Evolutionary conservation across 2,113 vertebrate species (phyloP).

Genomic region (Electrona antarctica): DNA sequence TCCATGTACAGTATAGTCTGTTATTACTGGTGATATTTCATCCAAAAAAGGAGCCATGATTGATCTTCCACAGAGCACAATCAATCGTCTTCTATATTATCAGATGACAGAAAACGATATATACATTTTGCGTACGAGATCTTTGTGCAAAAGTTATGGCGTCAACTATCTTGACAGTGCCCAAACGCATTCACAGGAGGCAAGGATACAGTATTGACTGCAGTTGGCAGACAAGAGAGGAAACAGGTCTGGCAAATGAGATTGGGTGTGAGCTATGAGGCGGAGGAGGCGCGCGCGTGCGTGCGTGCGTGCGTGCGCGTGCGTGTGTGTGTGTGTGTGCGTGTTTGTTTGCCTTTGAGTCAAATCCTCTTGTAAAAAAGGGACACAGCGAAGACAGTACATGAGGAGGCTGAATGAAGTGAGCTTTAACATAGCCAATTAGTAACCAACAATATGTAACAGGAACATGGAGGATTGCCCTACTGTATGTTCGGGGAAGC

Average conservation of each 20-base stretch:
- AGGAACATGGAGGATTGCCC: slow-evolving; percentile 21
- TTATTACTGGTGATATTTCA: too few species aligned
- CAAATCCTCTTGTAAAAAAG: slow-evolving; percentile 40
- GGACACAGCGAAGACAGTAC: slow-evolving; percentile 11
- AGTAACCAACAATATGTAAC: slow-evolving; percentile 24
- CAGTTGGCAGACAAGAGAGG: slow-evolving; percentile 35
- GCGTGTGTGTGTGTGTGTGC: not conserved
- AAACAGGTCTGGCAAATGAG: slow-evolving; percentile 49
- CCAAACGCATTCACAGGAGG: slow-evolving; percentile 30
- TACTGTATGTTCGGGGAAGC: not conserved
- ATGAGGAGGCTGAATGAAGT: slow-evolving; percentile 49
- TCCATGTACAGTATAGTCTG: too few species aligned
- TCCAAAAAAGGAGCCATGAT: too few species aligned
- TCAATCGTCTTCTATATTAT: too few species aligned
- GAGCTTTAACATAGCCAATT: slow-evolving; percentile 40
- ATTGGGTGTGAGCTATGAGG: slow-evolving; percentile 27
- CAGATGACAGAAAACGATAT: too few species aligned
- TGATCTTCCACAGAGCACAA: too few species aligned
- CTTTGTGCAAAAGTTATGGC: slow-evolving; percentile 5
- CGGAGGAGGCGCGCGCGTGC: not conserved
- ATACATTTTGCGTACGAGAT: not conserved
- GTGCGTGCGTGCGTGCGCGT: not conserved
- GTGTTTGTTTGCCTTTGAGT: slow-evolving; percentile 32
- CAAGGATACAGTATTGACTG: slow-evolving; percentile 35
- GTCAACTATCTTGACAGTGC: not conserved